A percentile compares a stretch with the other conserved stretches of the same genome.
Conservation (phyloP, 2,797 vertebrate genomes). For the Chelmon rostratus region DNA sequence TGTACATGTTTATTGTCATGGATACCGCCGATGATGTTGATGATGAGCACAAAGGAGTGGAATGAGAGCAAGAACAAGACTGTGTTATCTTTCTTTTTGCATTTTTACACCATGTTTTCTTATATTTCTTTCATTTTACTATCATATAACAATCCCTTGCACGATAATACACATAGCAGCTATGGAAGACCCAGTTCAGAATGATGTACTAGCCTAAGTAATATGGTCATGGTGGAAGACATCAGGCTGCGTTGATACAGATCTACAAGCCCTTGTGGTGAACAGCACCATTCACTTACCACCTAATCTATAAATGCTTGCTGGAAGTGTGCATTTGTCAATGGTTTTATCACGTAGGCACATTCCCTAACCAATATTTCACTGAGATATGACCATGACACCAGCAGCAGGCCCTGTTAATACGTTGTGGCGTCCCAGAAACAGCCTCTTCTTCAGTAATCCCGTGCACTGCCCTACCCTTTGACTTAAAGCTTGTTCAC, state of each 20-base stretch:
- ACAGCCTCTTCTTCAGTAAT: conserved; percentile 15
- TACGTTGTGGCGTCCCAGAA: conserved; percentile 21
- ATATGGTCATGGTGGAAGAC: conserved; percentile 10
- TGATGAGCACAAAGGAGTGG: conserved; percentile 7
- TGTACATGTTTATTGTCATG: conserved; percentile 36
- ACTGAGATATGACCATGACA: conserved; percentile 54
- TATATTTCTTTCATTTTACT: conserved; percentile 14
- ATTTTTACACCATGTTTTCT: background rate
- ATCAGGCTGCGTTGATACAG: conserved; percentile 27
- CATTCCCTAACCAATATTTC: conserved; percentile 57
- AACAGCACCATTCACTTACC: conserved; percentile 21
- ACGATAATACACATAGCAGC: background rate
- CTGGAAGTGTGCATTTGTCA: conserved; percentile 44
- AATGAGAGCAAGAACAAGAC: background rate
- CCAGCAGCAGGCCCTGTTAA: conserved; percentile 31
- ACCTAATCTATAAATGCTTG: conserved; percentile 58
- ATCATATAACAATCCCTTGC: conserved; percentile 1
- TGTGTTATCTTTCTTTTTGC: conserved; percentile 3
- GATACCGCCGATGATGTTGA: conserved; percentile 22
- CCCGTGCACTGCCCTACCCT: conserved; percentile 33
- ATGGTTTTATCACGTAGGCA: conserved; percentile 42
- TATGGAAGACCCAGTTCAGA: background rate
- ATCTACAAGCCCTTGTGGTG: conserved; percentile 45
- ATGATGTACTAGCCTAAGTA: conserved; percentile 27
- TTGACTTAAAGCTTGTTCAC: conserved; percentile 58